Evolutionary conservation across 1,140 invertebrate genomes (phyloP), one percentile per base, ranked within the genome.

Genomic region (Ceratosolen solmsi): DNA sequence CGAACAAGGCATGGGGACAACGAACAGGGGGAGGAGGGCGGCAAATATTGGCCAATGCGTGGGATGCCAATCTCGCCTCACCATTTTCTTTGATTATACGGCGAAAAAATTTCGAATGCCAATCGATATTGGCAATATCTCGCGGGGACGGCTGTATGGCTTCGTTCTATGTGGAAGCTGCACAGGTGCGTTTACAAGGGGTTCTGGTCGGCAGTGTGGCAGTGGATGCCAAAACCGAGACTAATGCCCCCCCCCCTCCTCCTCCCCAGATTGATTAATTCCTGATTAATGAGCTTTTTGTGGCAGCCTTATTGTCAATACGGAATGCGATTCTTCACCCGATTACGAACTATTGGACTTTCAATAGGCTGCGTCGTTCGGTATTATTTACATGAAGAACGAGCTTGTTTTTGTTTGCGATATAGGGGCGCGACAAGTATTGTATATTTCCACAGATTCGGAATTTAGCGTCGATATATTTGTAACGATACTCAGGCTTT

Each of bases 201-300:
- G 25, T 11, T 4, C 58, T 7, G n/a, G 41, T 27, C 46, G 27
- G 71, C 3, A 4, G 30, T 36, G 74, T 17, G n/a, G 54, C 33
- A 15, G 9, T n/a, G 20, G 36, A 22, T 41, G n/a, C 15, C 54
- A 38, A 79, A 79, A 79, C 75, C 25, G 38, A 25, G 68, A 51
- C 54, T 73, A 72, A 80, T 80, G 54, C n/a, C 36, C 36, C n/a
- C n/a, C n/a, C n/a, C n/a, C n/a, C n/a, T n/a, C n/a, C n/a, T n/a
- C n/a, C n/a, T n/a, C n/a, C n/a, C n/a, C n/a, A n/a, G 36, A 9
- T n/a, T 30, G 70, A 80, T 80, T 80, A 70, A 80, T 80, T 63
- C 41, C 70, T 73, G 70, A 65, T 80, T 73, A 73, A 80, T 63
- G 79, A 80, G 70, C 56, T 73, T 60, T 80, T 80, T 63, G 49